Conservation (phyloP, 2,797 vertebrate species). For the Ptychadena robeensis region DNA sequence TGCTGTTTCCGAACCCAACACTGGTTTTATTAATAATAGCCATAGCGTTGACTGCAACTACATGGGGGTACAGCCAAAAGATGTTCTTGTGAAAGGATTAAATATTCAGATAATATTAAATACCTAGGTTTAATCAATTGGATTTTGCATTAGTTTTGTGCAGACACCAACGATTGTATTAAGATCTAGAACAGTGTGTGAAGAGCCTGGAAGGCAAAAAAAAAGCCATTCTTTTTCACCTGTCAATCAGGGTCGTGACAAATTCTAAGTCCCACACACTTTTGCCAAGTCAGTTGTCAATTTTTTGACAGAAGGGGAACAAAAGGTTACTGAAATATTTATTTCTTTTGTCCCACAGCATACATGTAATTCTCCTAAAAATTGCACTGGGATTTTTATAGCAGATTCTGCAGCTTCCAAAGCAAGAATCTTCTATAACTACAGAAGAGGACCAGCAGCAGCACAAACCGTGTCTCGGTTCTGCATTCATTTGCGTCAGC, state of each 20-base stretch:
- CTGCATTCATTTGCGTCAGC: neutral
- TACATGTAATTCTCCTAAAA: conserved; percentile 20
- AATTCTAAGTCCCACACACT: conserved; percentile 29
- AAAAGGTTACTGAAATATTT: conserved; percentile 45
- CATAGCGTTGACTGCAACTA: too few relatives aligned
- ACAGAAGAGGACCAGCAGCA: neutral
- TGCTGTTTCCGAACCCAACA: too few relatives aligned
- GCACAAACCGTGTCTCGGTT: neutral
- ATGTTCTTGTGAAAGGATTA: neutral
- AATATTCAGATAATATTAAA: neutral
- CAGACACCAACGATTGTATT: conserved; percentile 5
- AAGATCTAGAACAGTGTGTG: conserved; percentile 9
- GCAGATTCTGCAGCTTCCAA: neutral
- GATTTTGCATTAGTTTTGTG: conserved; percentile 1
- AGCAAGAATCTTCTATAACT: neutral
- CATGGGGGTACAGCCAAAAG: neutral
- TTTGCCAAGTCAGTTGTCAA: conserved; percentile 44
- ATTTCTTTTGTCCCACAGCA: conserved; percentile 24
- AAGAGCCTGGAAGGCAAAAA: neutral
- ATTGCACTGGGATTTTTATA: neutral
- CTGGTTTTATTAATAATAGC: too few relatives aligned
- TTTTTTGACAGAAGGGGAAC: conserved; percentile 36
- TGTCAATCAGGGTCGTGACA: conserved; percentile 47
- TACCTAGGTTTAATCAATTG: neutral
- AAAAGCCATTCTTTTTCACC: conserved; percentile 15